Conservation (phyloP, 1,140 invertebrate genomes). For the Stratiolaelaps scimitus region DNA sequence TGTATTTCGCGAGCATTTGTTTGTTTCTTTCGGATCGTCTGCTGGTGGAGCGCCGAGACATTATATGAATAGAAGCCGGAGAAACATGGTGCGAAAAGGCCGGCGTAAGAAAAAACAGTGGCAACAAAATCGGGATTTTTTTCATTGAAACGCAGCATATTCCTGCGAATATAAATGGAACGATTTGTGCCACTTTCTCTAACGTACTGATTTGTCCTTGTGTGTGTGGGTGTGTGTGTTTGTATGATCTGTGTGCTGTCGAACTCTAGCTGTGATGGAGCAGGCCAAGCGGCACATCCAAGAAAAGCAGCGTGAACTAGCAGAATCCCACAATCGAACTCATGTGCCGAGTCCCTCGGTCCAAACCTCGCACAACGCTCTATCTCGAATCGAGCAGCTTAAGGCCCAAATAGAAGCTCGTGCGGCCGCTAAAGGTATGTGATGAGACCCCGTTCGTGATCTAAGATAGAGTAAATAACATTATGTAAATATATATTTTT, state of each 20-base stretch:
- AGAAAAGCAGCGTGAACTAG: not conserved
- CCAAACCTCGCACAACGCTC: conserved; percentile 7
- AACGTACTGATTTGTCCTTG: not conserved
- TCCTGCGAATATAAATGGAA: not conserved
- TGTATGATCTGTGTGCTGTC: not conserved
- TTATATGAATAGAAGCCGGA: no score
- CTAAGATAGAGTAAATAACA: no score
- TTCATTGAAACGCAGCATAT: not conserved
- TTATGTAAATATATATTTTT: conserved; percentile 33
- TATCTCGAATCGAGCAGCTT: conserved; percentile 34
- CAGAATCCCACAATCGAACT: conserved; percentile 6
- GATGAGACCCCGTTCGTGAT: no score
- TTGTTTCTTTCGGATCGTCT: no score
- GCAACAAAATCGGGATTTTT: not conserved
- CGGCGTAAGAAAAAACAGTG: no score
- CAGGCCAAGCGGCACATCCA: conserved; percentile 10
- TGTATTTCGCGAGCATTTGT: no score
- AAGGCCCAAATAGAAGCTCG: conserved; percentile 36
- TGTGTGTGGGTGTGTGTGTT: not conserved
- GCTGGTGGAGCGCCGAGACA: no score
- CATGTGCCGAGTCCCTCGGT: conserved; percentile 12
- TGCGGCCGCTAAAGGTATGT: conserved; percentile 30
- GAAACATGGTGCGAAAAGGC: no score
- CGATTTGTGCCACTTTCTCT: not conserved
- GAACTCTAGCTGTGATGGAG: conserved; percentile 16